Evolutionary conservation across 2,888 invertebrate species (phyloP).

Genomic region (Eugnorisma glareosa): DNA sequence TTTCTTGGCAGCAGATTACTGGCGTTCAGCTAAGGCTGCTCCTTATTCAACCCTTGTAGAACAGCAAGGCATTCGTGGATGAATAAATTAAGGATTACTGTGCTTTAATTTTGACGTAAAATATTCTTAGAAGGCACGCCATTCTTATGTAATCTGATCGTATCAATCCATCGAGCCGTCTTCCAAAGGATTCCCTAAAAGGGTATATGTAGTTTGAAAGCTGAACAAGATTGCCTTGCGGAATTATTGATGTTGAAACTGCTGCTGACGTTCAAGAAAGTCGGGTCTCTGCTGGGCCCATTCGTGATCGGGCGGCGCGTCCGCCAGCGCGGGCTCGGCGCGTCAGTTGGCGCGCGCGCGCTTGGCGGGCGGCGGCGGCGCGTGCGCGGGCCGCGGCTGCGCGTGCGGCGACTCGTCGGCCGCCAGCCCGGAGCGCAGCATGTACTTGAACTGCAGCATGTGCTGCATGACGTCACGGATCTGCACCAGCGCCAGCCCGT

Average conservation of each 20-base stretch:
- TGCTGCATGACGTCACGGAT: slow-evolving; percentile 95
- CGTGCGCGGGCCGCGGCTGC: slow-evolving; percentile 69
- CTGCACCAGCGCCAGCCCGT: slow-evolving; percentile 94
- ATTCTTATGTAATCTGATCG: not conserved
- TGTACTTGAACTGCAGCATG: slow-evolving; percentile 97
- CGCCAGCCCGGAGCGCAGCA: slow-evolving; percentile 91
- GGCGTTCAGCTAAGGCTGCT: not conserved
- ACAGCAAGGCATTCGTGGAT: not conserved
- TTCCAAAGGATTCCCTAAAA: not conserved
- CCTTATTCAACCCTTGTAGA: slow-evolving; percentile 1
- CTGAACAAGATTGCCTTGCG: not conserved
- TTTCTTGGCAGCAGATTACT: not conserved
- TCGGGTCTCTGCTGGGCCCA: slow-evolving; percentile 13
- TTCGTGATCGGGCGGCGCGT: not conserved
- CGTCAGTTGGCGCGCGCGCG: slow-evolving; percentile 84
- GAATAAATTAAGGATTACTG: not conserved
- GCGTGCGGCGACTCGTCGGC: slow-evolving; percentile 73
- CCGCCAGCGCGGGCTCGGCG: not conserved
- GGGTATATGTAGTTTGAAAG: not conserved
- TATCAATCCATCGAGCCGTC: not conserved
- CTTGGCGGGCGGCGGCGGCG: slow-evolving; percentile 70
- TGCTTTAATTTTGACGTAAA: not conserved
- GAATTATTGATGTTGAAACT: not conserved
- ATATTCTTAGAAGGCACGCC: not conserved
- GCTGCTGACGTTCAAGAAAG: not conserved